These are phyloP conservation scores for Nylanderia fulva DNA, from an alignment of 1,140 invertebrate genomes.

Conservation along the genomic window DNA sequence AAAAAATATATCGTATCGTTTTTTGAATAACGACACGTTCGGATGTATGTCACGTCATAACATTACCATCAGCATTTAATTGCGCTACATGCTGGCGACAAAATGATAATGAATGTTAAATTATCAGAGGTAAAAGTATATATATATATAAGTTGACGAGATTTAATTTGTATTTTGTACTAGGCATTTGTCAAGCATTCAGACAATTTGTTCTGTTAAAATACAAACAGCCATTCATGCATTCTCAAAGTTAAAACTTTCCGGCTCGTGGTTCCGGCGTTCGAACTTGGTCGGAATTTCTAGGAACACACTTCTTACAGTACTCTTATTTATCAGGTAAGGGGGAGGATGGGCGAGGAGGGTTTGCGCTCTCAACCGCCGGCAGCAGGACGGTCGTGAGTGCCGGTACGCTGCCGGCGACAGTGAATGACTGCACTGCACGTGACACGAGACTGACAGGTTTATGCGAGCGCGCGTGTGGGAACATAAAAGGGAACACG, in stretches of 20 bases:
- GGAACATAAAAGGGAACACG: constrained; percentile 86
- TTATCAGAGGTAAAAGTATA: neutral
- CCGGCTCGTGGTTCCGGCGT: neutral
- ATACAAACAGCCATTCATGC: neutral
- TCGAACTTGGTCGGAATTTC: constrained; percentile 39
- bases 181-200: neutral
- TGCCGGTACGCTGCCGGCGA: constrained; percentile 82
- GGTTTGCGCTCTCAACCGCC: constrained; percentile 66
- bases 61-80: neutral
- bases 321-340: constrained; percentile 64
- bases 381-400: constrained; percentile 75
- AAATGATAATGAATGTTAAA: neutral
- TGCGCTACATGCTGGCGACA: neutral
- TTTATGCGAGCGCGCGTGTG: constrained; percentile 85
- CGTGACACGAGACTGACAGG: constrained; percentile 86
- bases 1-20: neutral
- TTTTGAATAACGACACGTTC: neutral
- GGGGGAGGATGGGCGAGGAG: constrained; percentile 23
- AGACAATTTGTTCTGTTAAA: neutral
- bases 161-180: neutral
- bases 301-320: constrained; percentile 63
- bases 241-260: neutral
- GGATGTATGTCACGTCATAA: neutral
- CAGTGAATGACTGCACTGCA: constrained; percentile 85
- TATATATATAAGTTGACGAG: neutral